phyloP scores from a whole-genome alignment of 92 coral and sea anemone species.

The Bergia puertoricense region DNA sequence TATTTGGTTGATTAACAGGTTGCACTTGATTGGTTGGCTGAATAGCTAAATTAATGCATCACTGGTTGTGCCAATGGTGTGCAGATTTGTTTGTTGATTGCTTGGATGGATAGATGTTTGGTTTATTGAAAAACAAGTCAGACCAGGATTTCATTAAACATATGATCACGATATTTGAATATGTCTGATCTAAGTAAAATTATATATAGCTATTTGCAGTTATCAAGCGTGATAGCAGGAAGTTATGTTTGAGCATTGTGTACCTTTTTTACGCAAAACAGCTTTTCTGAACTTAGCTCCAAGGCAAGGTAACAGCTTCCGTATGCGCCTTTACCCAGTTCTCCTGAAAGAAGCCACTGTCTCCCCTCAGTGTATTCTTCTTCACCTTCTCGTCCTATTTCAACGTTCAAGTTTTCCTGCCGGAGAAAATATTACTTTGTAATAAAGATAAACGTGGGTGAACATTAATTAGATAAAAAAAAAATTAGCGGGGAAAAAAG shows the following conservation, averaged over 20 bases:
- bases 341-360: neutral
- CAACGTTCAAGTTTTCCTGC: neutral
- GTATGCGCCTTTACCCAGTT: neutral
- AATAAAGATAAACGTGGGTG: neutral
- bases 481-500: neutral
- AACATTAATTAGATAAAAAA: neutral
- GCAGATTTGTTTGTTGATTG: too few species aligned
- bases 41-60: neutral
- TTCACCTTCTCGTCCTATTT: neutral
- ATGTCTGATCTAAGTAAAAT: too few species aligned
- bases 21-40: neutral
- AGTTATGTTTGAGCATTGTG: too few species aligned
- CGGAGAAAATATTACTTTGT: too few species aligned
- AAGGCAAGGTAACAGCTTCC: neutral
- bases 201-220: neutral
- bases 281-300: neutral
- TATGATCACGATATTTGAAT: too few species aligned
- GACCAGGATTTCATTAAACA: too few species aligned
- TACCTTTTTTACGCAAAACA: constrained; percentile 16
- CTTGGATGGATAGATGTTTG: too few species aligned
- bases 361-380: neutral
- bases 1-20: neutral
- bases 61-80: too few species aligned
- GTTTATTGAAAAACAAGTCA: too few species aligned
- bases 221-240: neutral